Evolutionary conservation across 23 tunicate species (phyloP).

Genomic region (Styela clava): DNA sequence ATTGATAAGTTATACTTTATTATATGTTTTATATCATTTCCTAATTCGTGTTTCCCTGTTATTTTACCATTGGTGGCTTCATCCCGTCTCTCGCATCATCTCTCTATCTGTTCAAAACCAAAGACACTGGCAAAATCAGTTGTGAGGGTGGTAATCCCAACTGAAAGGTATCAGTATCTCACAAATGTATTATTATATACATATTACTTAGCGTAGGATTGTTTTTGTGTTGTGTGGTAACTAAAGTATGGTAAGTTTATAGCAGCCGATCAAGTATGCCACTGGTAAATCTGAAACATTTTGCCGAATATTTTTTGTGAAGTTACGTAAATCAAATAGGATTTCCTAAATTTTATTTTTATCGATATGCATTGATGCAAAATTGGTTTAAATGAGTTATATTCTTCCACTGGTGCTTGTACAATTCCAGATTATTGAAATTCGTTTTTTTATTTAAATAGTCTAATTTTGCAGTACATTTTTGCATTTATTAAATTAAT

Average conservation of each 20-base stretch:
- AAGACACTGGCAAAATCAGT: slow-evolving; percentile 94
- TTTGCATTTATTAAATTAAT: too few relatives aligned
- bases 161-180: slow-evolving; percentile 78
- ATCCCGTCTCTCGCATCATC: slow-evolving; percentile 9
- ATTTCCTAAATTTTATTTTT: too few relatives aligned
- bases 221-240: not conserved
- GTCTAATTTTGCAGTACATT: too few relatives aligned
- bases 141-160: slow-evolving; percentile 93
- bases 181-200: not conserved
- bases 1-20: not conserved
- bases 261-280: too few relatives aligned
- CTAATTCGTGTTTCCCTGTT: slow-evolving; percentile 33
- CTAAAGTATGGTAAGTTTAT: not conserved
- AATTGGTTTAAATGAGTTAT: too few relatives aligned
- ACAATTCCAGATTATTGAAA: too few relatives aligned
- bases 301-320: too few relatives aligned
- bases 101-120: slow-evolving; percentile 9
- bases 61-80: slow-evolving; percentile 40
- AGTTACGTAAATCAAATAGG: too few relatives aligned
- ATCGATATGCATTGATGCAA: too few relatives aligned
- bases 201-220: not conserved
- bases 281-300: too few relatives aligned
- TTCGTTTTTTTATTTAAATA: too few relatives aligned
- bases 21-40: slow-evolving; percentile 1
- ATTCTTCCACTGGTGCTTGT: too few relatives aligned